These are phyloP conservation scores for Sinocyclocheilus anophthalmus DNA, from an alignment of 2,113 vertebrate genomes.

Conservation along the genomic window DNA sequence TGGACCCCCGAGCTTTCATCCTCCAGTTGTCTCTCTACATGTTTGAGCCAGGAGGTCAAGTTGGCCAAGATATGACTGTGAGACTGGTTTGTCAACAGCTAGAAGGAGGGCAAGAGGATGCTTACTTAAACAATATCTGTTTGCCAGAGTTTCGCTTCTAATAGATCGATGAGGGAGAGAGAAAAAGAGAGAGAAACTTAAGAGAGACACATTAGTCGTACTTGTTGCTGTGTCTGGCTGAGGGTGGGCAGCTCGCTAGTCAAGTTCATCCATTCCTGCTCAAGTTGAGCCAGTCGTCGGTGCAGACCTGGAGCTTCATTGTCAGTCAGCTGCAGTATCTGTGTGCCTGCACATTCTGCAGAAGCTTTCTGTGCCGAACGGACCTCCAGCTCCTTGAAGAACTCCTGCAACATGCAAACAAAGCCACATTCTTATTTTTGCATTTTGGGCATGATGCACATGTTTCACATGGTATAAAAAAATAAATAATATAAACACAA, in stretches of 20 bases:
- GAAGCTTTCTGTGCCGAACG: constrained; percentile 78
- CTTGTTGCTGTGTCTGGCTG: constrained; percentile 86
- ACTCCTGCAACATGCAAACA: constrained; percentile 72
- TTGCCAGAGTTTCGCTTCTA: not conserved
- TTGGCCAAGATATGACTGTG: constrained; percentile 81
- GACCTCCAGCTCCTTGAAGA: constrained; percentile 81
- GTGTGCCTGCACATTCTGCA: constrained; percentile 74
- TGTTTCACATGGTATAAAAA: not conserved
- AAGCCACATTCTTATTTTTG: not conserved
- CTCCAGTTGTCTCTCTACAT: constrained; percentile 65
- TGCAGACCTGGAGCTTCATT: constrained; percentile 74
- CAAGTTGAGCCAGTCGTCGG: constrained; percentile 76
- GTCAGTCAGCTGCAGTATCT: constrained; percentile 80
- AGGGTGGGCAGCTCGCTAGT: constrained; percentile 76
- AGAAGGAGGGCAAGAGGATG: constrained; percentile 61
- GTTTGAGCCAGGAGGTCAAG: constrained; percentile 80
- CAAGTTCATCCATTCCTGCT: constrained; percentile 82
- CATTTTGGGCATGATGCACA: not conserved
- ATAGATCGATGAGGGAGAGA: not conserved
- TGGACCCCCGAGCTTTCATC: constrained; percentile 55
- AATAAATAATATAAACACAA: not conserved
- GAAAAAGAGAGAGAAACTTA: not conserved
- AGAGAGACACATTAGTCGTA: constrained; percentile 50
- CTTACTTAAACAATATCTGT: not conserved
- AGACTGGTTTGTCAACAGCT: constrained; percentile 81